Conservation (phyloP, 1,140 invertebrate genomes). For the Drosophila funebris region DNA sequence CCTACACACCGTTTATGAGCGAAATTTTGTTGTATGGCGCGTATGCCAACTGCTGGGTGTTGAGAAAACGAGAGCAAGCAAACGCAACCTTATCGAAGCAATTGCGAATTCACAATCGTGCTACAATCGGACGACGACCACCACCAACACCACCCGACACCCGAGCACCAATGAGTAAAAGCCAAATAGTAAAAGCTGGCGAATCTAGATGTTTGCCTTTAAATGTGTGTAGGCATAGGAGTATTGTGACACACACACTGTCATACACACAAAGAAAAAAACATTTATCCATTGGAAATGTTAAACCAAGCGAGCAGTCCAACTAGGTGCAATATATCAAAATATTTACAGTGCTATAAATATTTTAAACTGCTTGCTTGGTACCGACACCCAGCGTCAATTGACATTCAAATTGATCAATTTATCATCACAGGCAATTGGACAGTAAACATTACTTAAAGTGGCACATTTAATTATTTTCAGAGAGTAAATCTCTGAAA, state of each 20-base stretch:
- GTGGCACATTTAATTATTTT: background rate
- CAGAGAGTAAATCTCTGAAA: too few species aligned
- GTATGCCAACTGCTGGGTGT: conserved; percentile 76
- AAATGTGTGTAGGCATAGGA: background rate
- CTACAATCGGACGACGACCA: background rate
- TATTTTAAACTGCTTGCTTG: background rate
- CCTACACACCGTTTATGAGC: conserved; percentile 69
- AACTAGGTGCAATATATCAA: background rate
- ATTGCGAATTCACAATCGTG: conserved; percentile 20
- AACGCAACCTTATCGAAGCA: conserved; percentile 21
- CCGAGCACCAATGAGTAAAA: background rate
- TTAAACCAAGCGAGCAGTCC: background rate
- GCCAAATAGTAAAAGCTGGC: conserved; percentile 2
- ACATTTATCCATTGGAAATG: background rate
- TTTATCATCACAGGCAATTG: background rate
- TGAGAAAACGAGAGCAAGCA: conserved; percentile 61
- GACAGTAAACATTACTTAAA: background rate
- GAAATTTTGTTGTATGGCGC: conserved; percentile 76
- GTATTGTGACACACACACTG: conserved; percentile 19
- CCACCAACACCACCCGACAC: background rate
- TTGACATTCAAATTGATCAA: conserved; percentile 16
- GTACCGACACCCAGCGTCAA: conserved; percentile 8
- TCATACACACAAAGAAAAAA: background rate
- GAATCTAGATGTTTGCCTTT: background rate
- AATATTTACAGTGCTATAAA: conserved; percentile 8